A percentile compares a stretch with the other conserved stretches of the same genome.
These are phyloP conservation scores for Actenoides hombroni DNA, from an alignment of 2,113 vertebrate species.

Conservation along the genomic window DNA sequence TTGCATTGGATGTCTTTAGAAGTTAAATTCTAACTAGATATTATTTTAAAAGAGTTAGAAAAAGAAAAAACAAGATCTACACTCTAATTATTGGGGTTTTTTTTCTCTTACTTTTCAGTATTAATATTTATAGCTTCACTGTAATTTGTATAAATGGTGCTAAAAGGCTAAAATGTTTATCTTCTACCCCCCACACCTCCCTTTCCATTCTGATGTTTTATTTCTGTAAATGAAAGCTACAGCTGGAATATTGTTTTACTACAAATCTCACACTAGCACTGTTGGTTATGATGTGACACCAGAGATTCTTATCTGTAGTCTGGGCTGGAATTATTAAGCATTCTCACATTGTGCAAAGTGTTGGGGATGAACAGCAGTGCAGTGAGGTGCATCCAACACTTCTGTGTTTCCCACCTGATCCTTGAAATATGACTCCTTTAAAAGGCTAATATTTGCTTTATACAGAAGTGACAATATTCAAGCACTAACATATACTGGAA, in stretches of 20 bases:
- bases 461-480: constrained; percentile 68
- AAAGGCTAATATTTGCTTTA: constrained; percentile 78
- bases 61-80: not conserved
- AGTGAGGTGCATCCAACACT: constrained; percentile 81
- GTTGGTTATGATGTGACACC: constrained; percentile 79
- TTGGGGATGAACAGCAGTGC: constrained; percentile 81
- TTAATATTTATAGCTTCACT: constrained; percentile 49
- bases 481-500: constrained; percentile 66
- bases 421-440: constrained; percentile 77
- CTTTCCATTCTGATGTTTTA: constrained; percentile 73
- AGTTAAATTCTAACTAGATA: constrained; percentile 52
- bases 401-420: constrained; percentile 81
- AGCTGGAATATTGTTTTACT: constrained; percentile 84
- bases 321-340: constrained; percentile 83
- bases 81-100: constrained; percentile 13
- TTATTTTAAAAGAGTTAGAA: constrained; percentile 21
- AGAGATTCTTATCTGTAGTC: constrained; percentile 82
- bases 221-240: constrained; percentile 80
- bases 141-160: constrained; percentile 62
- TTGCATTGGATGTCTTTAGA: constrained; percentile 10
- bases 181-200: constrained; percentile 59
- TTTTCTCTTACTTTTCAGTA: constrained; percentile 9
- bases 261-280: constrained; percentile 80
- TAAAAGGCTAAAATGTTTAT: constrained; percentile 77
- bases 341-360: constrained; percentile 84